These are phyloP conservation scores for Salvelinus namaycush DNA, from an alignment of 2,113 vertebrate genomes.

Conservation along the genomic window DNA sequence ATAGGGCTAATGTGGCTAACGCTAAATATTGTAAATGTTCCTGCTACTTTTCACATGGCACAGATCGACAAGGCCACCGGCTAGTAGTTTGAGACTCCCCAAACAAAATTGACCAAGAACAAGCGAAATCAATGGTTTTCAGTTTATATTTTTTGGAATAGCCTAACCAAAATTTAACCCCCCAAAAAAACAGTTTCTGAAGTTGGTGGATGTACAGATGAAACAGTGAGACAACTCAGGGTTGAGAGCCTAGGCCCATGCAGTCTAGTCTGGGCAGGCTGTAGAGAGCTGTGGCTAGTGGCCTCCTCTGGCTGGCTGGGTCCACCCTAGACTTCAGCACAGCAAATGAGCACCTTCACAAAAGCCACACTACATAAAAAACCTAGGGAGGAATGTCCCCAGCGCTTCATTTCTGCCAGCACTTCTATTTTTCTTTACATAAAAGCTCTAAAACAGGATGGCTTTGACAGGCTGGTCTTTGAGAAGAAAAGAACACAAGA, in stretches of 20 bases:
- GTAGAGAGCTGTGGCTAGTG: slow-evolving; percentile 36
- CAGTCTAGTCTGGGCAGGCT: slow-evolving; percentile 26
- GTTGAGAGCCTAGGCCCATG: slow-evolving; percentile 1
- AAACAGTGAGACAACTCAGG: not conserved
- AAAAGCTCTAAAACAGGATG: not conserved
- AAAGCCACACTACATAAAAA: slow-evolving; percentile 77
- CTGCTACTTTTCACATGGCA: too few species aligned
- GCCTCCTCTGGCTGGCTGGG: slow-evolving; percentile 53
- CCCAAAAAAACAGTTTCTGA: too few species aligned
- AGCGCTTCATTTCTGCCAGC: slow-evolving; percentile 54
- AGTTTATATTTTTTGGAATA: too few species aligned
- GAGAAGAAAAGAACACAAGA: not conserved
- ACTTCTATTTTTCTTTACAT: slow-evolving; percentile 44
- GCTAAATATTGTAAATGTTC: too few species aligned
- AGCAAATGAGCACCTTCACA: slow-evolving; percentile 71
- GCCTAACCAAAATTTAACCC: too few species aligned
- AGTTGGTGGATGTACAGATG: not conserved
- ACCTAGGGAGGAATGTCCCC: slow-evolving; percentile 67
- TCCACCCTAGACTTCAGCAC: slow-evolving; percentile 63
- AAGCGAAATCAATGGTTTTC: too few species aligned
- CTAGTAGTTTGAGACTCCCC: too few species aligned
- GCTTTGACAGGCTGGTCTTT: not conserved
- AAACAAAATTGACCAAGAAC: too few species aligned
- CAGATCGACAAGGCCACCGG: too few species aligned
- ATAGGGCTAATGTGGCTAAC: not conserved